A percentile compares a stretch with the other conserved stretches of the same genome.
Conservation (phyloP, 2,113 vertebrate genomes). For the Formicarius rufipectus region DNA sequence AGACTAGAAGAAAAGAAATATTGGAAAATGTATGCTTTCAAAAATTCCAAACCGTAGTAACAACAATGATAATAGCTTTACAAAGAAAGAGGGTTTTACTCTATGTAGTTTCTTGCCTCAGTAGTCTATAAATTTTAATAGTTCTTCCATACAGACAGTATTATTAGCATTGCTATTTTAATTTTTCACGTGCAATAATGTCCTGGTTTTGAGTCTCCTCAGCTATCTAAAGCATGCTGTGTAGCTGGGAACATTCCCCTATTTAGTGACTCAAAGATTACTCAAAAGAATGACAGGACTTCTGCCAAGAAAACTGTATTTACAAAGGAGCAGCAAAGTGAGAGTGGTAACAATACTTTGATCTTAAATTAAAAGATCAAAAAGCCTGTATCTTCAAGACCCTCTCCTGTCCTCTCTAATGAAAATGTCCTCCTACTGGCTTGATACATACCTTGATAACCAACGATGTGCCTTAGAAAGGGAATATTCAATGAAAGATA, state of each 20-base stretch:
- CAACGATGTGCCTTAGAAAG: neutral
- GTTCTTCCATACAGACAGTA: neutral
- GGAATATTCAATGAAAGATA: neutral
- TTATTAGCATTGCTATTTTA: neutral
- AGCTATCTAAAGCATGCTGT: neutral
- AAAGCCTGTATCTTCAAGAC: neutral
- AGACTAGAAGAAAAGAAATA: neutral
- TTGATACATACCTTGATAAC: rapidly evolving
- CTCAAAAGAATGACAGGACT: neutral
- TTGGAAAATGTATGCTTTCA: neutral
- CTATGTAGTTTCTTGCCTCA: neutral
- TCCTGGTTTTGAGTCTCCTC: neutral
- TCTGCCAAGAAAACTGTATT: neutral
- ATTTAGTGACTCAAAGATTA: neutral
- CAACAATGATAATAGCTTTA: neutral
- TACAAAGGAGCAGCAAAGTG: neutral
- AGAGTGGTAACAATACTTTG: neutral
- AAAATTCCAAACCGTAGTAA: neutral
- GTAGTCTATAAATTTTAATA: neutral
- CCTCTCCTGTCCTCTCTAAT: neutral
- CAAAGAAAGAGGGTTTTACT: neutral
- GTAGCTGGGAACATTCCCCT: neutral
- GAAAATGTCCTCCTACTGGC: neutral
- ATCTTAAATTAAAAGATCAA: neutral
- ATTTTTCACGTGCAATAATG: neutral